Evolutionary conservation across 2,888 invertebrate genomes (phyloP).

Genomic region (Netelia melanura): DNA sequence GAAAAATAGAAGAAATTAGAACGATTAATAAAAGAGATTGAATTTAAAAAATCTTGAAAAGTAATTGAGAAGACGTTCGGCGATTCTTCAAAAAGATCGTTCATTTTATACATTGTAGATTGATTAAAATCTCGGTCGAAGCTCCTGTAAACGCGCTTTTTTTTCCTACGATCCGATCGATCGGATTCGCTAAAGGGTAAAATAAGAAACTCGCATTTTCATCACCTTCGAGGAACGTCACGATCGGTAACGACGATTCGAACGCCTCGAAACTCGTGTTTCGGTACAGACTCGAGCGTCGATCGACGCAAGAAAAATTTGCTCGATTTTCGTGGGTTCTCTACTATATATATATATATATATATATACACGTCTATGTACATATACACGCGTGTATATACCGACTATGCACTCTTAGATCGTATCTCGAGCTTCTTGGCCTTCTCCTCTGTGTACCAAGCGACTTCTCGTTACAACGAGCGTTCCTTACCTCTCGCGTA

Average conservation of each 20-base stretch:
- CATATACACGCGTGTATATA: background rate
- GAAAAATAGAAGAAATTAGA: background rate
- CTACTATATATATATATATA: background rate
- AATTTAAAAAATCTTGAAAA: background rate
- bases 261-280: slow-evolving; percentile 55
- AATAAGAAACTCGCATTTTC: slow-evolving; percentile 22
- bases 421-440: background rate
- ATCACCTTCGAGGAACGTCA: slow-evolving; percentile 31
- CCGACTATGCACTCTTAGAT: background rate
- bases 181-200: background rate
- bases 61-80: background rate
- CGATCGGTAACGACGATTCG: slow-evolving; percentile 47
- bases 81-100: background rate
- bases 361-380: background rate
- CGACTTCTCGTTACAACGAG: background rate
- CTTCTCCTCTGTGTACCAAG: background rate
- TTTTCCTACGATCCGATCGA: slow-evolving; percentile 28
- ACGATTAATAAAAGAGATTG: background rate
- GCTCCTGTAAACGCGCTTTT: background rate
- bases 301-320: slow-evolving; percentile 29
- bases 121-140: background rate
- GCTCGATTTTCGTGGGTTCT: slow-evolving; percentile 46
- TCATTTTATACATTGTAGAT: background rate
- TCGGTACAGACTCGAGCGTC: background rate
- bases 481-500: slow-evolving; percentile 6